These are phyloP conservation scores for Tortricodes alternella DNA, from an alignment of 2,888 invertebrate species.

Conservation along the genomic window DNA sequence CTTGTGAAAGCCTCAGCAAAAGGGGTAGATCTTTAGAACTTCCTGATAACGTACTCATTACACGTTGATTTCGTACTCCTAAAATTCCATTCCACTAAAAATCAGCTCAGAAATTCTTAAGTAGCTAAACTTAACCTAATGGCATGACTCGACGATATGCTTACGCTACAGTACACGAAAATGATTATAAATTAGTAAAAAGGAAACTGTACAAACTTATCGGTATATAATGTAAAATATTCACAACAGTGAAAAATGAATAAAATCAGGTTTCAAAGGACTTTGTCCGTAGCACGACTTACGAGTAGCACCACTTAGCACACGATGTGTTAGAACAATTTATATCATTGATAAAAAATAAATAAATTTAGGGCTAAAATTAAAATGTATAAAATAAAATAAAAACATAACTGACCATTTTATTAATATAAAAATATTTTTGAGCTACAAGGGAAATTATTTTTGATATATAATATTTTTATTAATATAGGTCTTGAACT, in stretches of 20 bases:
- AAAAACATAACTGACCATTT: conserved; percentile 27
- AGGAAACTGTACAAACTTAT: conserved; percentile 70
- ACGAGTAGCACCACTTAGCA: conserved; percentile 74
- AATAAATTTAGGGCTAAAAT: conserved; percentile 11
- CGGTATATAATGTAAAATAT: conserved; percentile 53
- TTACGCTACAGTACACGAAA: conserved; percentile 54
- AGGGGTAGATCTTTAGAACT: not conserved
- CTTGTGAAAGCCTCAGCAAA: conserved; percentile 6
- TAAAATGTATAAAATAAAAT: conserved; percentile 14
- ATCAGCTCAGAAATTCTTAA: conserved; percentile 34
- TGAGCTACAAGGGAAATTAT: not conserved
- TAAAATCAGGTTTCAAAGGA: conserved; percentile 68
- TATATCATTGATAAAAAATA: not conserved
- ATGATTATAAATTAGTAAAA: conserved; percentile 42
- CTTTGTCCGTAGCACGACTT: conserved; percentile 76
- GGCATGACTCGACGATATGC: conserved; percentile 77
- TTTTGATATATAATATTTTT: not conserved
- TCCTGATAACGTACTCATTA: not conserved
- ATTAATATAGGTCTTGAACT: not conserved
- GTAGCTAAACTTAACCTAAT: conserved; percentile 68
- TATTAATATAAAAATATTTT: conserved; percentile 12
- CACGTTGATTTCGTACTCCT: no score
- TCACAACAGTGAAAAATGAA: conserved; percentile 67
- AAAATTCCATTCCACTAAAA: not conserved
- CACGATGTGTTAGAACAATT: conserved; percentile 35